Percentiles rank a stretch among this genome's conserved stretches.
Evolutionary conservation across 2,797 vertebrate species (phyloP).

Genomic region (Phataginus tricuspis): DNA sequence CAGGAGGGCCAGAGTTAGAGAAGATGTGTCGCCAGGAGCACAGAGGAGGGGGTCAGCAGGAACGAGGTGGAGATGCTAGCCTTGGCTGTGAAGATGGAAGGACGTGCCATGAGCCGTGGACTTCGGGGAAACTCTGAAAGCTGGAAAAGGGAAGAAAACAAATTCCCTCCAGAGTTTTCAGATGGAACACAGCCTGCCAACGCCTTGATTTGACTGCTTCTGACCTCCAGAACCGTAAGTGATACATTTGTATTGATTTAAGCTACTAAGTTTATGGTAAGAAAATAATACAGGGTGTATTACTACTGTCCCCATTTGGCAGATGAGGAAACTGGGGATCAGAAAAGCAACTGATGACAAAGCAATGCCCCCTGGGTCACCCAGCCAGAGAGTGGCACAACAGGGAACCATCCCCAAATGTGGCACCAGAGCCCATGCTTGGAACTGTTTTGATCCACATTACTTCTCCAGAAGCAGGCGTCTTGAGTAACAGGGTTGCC

Average conservation of each 20-base stretch:
- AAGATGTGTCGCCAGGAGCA: neutral
- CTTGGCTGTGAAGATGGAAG: neutral
- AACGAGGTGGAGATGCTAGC: neutral
- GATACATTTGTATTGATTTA: neutral
- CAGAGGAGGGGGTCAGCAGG: too few relatives aligned
- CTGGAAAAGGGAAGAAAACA: neutral
- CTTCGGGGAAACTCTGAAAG: neutral
- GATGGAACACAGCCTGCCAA: neutral
- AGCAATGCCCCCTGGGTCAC: neutral
- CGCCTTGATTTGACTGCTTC: neutral
- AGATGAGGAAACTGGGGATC: neutral
- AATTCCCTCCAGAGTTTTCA: neutral
- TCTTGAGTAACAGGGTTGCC: neutral
- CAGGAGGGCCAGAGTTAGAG: neutral
- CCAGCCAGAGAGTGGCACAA: rapidly evolving
- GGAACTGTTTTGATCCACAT: rapidly evolving
- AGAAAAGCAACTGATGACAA: neutral
- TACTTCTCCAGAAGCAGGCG: neutral
- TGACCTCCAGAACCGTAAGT: neutral
- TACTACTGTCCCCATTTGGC: neutral
- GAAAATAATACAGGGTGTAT: neutral
- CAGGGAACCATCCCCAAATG: neutral
- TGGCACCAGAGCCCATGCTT: neutral
- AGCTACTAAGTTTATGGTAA: neutral
- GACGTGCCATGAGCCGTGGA: neutral